A percentile compares a stretch with the other conserved stretches of the same genome.
Conservation (phyloP, 2,113 vertebrate genomes). For the Carollia perspicillata region DNA sequence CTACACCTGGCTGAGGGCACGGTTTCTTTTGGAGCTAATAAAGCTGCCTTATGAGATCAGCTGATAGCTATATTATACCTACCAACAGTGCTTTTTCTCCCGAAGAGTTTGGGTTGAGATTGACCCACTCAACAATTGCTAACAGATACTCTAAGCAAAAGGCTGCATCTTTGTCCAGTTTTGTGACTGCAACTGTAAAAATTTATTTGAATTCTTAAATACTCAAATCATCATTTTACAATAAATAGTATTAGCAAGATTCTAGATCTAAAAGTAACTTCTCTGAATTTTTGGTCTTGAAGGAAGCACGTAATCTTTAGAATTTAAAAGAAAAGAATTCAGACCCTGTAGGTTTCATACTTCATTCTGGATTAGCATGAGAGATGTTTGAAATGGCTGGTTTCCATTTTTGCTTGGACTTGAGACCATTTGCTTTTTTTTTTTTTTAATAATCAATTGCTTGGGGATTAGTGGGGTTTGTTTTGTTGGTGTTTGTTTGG, state of each 20-base stretch:
- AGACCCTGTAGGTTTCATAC: neutral
- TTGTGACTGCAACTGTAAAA: constrained; percentile 16
- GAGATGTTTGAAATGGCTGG: constrained; percentile 46
- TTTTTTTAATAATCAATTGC: neutral
- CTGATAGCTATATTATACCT: constrained; percentile 37
- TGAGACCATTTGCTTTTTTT: constrained; percentile 43
- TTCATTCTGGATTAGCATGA: constrained; percentile 51
- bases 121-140: neutral
- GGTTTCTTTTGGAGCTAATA: constrained; percentile 44
- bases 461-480: constrained; percentile 48
- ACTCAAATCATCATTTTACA: constrained; percentile 14
- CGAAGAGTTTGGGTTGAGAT: neutral
- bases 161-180: neutral
- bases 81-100: neutral
- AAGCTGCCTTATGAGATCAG: constrained; percentile 52
- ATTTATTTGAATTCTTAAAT: constrained; percentile 22
- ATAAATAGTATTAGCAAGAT: constrained; percentile 6
- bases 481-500: neutral
- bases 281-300: constrained; percentile 12
- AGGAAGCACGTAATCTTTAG: constrained; percentile 34
- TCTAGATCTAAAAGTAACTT: neutral
- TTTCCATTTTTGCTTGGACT: constrained; percentile 56
- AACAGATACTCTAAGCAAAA: constrained; percentile 15
- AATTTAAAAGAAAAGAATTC: constrained; percentile 13
- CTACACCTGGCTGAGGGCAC: neutral